A percentile compares a stretch with the other conserved stretches of the same genome.
Evolutionary conservation across 2,113 vertebrate genomes (phyloP).

Genomic region (Chiloscyllium plagiosum): DNA sequence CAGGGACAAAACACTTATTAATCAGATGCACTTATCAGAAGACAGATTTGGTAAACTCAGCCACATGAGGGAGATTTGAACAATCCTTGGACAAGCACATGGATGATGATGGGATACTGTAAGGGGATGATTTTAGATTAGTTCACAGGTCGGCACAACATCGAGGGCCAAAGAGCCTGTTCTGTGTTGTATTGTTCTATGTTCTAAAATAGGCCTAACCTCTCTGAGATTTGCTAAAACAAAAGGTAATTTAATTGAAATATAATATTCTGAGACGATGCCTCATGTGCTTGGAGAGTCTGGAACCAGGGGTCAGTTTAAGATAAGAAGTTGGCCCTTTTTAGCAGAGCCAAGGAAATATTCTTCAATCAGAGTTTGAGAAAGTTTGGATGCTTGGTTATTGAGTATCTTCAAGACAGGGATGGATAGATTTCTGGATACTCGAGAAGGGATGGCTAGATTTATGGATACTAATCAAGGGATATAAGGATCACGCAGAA

Average conservation of each 20-base stretch:
- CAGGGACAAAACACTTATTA: neutral
- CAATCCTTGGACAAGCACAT: too few relatives aligned
- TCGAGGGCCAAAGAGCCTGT: too few relatives aligned
- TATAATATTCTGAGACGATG: neutral
- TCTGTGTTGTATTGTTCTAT: too few relatives aligned
- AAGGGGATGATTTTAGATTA: too few relatives aligned
- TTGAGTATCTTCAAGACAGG: neutral
- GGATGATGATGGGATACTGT: too few relatives aligned
- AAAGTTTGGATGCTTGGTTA: neutral
- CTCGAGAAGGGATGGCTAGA: neutral
- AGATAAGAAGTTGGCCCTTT: neutral
- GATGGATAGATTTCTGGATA: neutral
- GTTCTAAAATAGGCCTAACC: neutral
- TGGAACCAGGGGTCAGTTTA: neutral
- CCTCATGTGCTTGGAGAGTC: neutral
- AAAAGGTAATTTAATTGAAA: neutral
- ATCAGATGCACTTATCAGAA: neutral
- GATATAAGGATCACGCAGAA: neutral
- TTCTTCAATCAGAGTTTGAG: neutral
- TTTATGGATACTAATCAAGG: neutral
- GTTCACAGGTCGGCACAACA: too few relatives aligned
- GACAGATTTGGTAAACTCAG: neutral
- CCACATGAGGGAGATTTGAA: too few relatives aligned
- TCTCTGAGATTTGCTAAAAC: neutral
- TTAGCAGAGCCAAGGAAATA: neutral